A percentile compares a stretch with the other conserved stretches of the same genome.
These are phyloP conservation scores for Bhutanitis thaidina DNA, from an alignment of 2,888 invertebrate species.

Conservation along the genomic window DNA sequence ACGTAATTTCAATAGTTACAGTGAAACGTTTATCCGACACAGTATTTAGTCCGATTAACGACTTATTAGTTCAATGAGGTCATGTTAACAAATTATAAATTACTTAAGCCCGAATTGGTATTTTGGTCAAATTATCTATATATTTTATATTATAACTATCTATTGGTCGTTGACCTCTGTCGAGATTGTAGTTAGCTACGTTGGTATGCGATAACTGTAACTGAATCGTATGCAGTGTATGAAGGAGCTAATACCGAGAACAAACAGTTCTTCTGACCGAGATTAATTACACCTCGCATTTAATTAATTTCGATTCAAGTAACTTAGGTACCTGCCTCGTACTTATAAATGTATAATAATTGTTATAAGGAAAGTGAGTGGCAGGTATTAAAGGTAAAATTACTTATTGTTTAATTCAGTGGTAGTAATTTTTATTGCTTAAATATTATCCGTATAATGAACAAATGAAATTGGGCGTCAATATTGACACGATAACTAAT, in stretches of 20 bases:
- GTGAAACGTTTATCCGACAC: no score
- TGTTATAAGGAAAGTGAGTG: background rate
- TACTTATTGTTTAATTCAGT: background rate
- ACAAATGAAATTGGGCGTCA: conserved; percentile 6
- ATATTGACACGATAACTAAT: conserved; percentile 13
- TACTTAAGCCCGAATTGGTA: background rate
- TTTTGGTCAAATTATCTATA: no score
- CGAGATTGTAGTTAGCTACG: conserved; percentile 4
- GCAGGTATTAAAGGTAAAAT: background rate
- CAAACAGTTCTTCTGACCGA: background rate
- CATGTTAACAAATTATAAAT: background rate
- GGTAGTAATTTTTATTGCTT: background rate
- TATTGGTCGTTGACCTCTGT: conserved; percentile 23
- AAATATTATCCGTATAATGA: conserved; percentile 2
- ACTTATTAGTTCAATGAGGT: background rate
- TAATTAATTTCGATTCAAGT: background rate
- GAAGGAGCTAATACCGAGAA: background rate
- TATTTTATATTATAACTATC: conserved; percentile 15
- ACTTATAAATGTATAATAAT: background rate
- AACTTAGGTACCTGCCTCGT: background rate
- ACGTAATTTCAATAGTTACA: no score
- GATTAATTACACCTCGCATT: conserved; percentile 6
- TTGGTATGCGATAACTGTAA: conserved; percentile 11
- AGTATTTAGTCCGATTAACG: no score
- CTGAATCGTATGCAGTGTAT: conserved; percentile 11